Evolutionary conservation across 2,888 invertebrate species (phyloP), one percentile per base, ranked within the genome.

Genomic region (Drosophila bunnanda): DNA sequence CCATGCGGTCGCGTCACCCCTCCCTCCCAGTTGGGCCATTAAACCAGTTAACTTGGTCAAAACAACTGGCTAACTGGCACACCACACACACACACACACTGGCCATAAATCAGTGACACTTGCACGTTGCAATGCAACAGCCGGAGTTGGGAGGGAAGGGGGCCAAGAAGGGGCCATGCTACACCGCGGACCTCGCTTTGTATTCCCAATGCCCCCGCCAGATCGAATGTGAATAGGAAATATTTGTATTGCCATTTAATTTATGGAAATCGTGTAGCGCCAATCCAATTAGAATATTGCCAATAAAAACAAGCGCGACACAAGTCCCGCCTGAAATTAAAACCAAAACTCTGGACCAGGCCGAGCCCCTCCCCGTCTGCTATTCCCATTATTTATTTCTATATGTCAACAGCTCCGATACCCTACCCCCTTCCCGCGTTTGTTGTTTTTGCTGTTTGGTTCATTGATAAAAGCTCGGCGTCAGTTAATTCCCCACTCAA

Each of bases 101-200:
- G 60, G 60, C 77, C 76, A 85, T 85, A 85, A 85, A 86, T 85
- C 88, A 88, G 76, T 88, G 87, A 88, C 87, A 88, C 74, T 88
- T 88, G 78, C 86, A 87, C 66, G 78, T 46, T 86, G 83, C 83
- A 82, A 55, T 71, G 50, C 50, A 34, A 46, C 39, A 57, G 70
- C 43, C 53, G 52, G 67, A 57, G 71, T 68, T 59, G 56, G 41
- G n/a, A n/a, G n/a, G n/a, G n/a, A n/a, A n/a, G n/a, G 25, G 32
- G 36, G 39, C 66, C 22, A 34, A 20, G 50, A 15, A 56, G 56
- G 57, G 60, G 57, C 48, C 50, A 34, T 7, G 13, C 25, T n/a
- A 44, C 34, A 44, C 67, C 46, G 36, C 39, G 54, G 54, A 52
- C 56, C 34, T 57, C 4, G 69, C 20, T 39, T 41, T n/a, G 55